phyloP scores from a whole-genome alignment of 2,888 invertebrate genomes.

The Ophion costatus region DNA sequence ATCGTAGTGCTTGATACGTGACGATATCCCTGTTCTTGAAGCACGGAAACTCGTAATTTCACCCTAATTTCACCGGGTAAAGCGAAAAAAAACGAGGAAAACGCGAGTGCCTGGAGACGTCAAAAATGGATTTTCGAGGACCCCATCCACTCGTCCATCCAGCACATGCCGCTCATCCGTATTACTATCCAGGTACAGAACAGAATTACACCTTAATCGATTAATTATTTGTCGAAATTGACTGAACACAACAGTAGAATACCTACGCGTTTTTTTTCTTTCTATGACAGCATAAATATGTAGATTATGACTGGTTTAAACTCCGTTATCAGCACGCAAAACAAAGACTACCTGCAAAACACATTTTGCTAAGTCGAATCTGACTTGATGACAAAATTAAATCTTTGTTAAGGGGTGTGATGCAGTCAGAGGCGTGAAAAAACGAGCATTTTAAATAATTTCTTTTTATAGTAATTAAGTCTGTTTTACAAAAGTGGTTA shows the following conservation, averaged over 20 bases:
- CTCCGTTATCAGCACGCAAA: no score
- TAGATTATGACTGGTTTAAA: no score
- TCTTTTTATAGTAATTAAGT: no score
- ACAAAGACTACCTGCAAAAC: no score
- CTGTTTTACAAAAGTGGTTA: no score
- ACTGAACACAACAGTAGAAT: no score
- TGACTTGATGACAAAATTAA: no score
- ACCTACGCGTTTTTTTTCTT: neutral
- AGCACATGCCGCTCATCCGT: slow-evolving; percentile 80
- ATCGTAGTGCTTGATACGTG: slow-evolving; percentile 55
- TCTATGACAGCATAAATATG: no score
- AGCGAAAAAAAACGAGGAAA: slow-evolving; percentile 19
- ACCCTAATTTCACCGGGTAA: neutral
- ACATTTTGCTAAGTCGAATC: no score
- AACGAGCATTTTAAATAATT: no score
- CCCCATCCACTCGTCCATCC: slow-evolving; percentile 81
- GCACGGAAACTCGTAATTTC: neutral
- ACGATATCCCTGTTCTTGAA: neutral
- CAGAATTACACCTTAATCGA: neutral
- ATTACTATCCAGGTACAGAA: slow-evolving; percentile 75
- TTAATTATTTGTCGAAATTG: neutral
- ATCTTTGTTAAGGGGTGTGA: no score
- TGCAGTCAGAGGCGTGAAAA: no score
- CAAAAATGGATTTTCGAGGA: slow-evolving; percentile 81
- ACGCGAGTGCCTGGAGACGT: slow-evolving; percentile 17